phyloP scores from a whole-genome alignment of 2,888 invertebrate species.

The Drosophila robusta region DNA sequence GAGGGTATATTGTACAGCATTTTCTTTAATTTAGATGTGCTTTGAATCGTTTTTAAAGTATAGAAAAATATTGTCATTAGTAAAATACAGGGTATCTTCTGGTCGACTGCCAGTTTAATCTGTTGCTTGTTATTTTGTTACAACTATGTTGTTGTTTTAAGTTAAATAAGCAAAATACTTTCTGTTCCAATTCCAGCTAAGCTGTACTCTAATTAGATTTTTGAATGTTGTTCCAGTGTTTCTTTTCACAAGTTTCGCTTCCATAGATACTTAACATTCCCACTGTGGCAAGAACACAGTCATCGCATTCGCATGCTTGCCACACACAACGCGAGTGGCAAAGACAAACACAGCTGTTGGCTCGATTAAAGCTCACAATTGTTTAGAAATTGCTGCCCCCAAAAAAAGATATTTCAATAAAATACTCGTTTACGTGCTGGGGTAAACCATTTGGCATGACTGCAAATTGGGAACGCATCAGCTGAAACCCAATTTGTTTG shows the following conservation, averaged over 20 bases:
- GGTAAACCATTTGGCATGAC: constrained; percentile 60
- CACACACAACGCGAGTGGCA: constrained; percentile 23
- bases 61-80: too few species aligned
- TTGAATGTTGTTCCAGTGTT: constrained; percentile 24
- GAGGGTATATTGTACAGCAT: neutral
- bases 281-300: constrained; percentile 11
- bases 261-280: neutral
- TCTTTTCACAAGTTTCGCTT: constrained; percentile 7
- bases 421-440: constrained; percentile 54
- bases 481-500: constrained; percentile 67
- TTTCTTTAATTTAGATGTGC: neutral
- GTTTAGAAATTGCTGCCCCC: constrained; percentile 65
- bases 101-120: neutral
- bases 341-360: constrained; percentile 67
- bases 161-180: constrained; percentile 8
- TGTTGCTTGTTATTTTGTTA: neutral
- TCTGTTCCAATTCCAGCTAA: constrained; percentile 3
- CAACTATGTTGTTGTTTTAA: neutral
- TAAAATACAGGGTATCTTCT: constrained; percentile 3
- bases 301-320: constrained; percentile 25
- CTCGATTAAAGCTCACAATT: constrained; percentile 50
- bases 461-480: constrained; percentile 68
- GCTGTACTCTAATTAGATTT: constrained; percentile 25
- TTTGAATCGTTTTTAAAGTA: neutral
- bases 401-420: constrained; percentile 67